Base-by-base conservation (phyloP, 1,140 invertebrate genomes). In the Medauroidea extradentata region DNA sequence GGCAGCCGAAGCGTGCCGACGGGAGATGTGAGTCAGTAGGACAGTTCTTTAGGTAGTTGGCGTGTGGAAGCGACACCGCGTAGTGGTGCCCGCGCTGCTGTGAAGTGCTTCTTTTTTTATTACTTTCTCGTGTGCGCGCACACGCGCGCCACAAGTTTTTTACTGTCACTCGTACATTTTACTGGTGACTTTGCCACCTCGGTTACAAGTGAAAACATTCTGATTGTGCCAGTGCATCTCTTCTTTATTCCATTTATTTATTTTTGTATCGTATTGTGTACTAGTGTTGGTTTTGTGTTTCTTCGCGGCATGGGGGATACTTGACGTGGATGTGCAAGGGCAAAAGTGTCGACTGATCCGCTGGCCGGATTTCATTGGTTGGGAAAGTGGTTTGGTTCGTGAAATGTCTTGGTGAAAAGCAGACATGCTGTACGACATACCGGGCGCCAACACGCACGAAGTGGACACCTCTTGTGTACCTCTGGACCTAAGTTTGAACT, bases 401-500 rank as follows among this genome's bases (percentile, higher is more conserved):
- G 23, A 23, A 16, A 18, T 46, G 43, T 8, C 16, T 23, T 46
- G 16, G 43, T 46, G 43, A 46, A 14, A 34, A 34, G 29, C 29
- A 11, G 29, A 4, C 29, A 34, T 34, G 29, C 29, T 34, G 29
- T 29, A 51, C 21, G 4, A 21, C 24, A 42, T 54, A 24, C 23
- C 42, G 53, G 24, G 38, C 21, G 44, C 34, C 5, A 43, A 29
- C 41, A 23, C 42, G 27, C 27, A 46, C 53, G 75, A 78, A 39
- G 71, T 70, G 29, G 72, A 75, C 25, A 71, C 75, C 51, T 78
- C 81, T 27, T 81, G 78, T 48, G 67, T 71, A 21, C 83, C 84
- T 1, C 67, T 85, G 63, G 83, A 86, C 72, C 74, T 85, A 66
- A 81, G 81, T 19, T 76, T 85, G 46, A 74, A 69, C 56, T 67